Conservation (phyloP, 2,888 invertebrate species). For the Euspilapteryx auroguttella region DNA sequence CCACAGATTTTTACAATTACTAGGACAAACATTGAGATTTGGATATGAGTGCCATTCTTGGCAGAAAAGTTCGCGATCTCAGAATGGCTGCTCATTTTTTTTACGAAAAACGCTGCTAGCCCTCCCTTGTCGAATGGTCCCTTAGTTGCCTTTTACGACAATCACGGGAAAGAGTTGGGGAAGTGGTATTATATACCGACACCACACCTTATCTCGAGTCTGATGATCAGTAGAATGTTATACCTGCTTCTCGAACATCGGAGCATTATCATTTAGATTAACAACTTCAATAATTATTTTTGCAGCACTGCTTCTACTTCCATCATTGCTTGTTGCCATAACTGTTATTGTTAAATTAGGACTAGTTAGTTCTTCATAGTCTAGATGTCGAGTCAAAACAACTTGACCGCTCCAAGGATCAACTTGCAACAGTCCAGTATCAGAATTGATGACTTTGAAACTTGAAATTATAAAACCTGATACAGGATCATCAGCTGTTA, state of each 20-base stretch:
- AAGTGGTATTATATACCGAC: too few relatives aligned
- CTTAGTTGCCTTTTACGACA: too few relatives aligned
- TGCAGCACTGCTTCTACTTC: slow-evolving; percentile 64
- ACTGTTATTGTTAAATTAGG: slow-evolving; percentile 62
- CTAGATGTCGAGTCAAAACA: slow-evolving; percentile 71
- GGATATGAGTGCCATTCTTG: too few relatives aligned
- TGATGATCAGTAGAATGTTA: too few relatives aligned
- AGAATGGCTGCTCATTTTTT: too few relatives aligned
- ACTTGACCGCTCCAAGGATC: slow-evolving; percentile 74
- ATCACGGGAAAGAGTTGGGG: too few relatives aligned
- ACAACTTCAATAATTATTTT: slow-evolving; percentile 70
- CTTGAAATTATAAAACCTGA: slow-evolving; percentile 64
- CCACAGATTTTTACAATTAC: too few relatives aligned
- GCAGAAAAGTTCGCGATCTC: too few relatives aligned
- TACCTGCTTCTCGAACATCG: slow-evolving; percentile 68
- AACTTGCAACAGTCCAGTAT: slow-evolving; percentile 57
- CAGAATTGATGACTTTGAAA: slow-evolving; percentile 59
- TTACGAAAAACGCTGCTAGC: too few relatives aligned
- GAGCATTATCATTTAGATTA: slow-evolving; percentile 79
- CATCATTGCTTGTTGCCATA: slow-evolving; percentile 54
- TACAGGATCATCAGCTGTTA: slow-evolving; percentile 72
- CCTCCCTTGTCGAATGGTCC: too few relatives aligned
- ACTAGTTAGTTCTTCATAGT: slow-evolving; percentile 72
- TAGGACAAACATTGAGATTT: too few relatives aligned
- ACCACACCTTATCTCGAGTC: too few relatives aligned